Percentiles rank a stretch among this genome's conserved stretches.
Evolutionary conservation across 2,888 invertebrate species (phyloP).

Genomic region (Ommatoiulus sabulosus): DNA sequence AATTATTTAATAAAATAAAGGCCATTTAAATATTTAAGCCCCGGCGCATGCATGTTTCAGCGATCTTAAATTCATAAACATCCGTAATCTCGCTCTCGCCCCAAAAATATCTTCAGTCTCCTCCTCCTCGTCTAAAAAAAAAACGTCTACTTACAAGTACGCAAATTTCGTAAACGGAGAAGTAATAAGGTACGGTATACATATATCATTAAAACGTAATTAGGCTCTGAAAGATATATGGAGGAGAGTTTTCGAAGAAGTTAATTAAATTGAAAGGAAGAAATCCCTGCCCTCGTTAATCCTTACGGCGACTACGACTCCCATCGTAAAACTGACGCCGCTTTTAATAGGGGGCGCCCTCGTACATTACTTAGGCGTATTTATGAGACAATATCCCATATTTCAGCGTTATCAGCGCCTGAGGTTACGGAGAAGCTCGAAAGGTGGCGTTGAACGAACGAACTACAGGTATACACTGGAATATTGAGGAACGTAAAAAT

Average conservation of each 20-base stretch:
- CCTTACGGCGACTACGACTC: background rate
- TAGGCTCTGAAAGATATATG: background rate
- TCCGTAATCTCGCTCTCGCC: background rate
- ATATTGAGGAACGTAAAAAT: too few species aligned
- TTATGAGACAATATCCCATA: background rate
- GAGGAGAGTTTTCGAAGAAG: slow-evolving; percentile 1
- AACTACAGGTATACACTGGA: too few species aligned
- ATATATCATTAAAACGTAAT: slow-evolving; percentile 37
- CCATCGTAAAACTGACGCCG: background rate
- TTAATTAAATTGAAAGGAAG: slow-evolving; percentile 10
- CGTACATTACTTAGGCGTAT: background rate
- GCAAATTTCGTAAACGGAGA: background rate
- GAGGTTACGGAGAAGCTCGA: too few species aligned
- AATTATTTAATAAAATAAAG: slow-evolving; percentile 25
- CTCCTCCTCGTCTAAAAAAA: background rate
- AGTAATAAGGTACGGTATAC: background rate
- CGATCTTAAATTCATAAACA: slow-evolving; percentile 14
- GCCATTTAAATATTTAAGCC: slow-evolving; percentile 39
- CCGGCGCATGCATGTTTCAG: background rate
- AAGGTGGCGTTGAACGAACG: too few species aligned
- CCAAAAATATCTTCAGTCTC: background rate
- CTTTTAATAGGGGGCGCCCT: slow-evolving; percentile 23
- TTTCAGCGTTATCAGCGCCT: background rate
- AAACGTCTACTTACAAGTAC: background rate
- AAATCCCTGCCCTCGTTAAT: slow-evolving; percentile 35